phyloP scores from a whole-genome alignment of 1,140 invertebrate species.

The Penaeus indicus region DNA sequence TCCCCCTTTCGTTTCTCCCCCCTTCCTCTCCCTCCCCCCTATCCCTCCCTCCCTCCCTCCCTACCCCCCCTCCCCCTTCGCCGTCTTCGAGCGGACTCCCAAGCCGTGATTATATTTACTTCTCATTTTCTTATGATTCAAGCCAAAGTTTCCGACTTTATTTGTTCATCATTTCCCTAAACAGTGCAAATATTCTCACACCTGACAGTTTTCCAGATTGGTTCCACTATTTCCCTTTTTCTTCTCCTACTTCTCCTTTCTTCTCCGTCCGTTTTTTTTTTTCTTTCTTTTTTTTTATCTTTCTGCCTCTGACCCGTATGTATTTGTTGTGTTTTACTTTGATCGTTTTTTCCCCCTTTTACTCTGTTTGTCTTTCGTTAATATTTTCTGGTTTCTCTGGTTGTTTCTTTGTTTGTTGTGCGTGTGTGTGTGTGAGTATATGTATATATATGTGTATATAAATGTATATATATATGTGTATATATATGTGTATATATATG shows the following conservation, averaged over 20 bases:
- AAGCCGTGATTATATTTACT: slow-evolving; percentile 40
- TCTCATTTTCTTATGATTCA: slow-evolving; percentile 47
- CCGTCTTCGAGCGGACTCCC: neutral
- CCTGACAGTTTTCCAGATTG: slow-evolving; percentile 23
- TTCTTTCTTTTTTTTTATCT: neutral
- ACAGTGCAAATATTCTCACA: slow-evolving; percentile 47
- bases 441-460: too few relatives aligned
- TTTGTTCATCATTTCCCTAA: slow-evolving; percentile 50
- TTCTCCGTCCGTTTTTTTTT: neutral
- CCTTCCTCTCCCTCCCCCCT: neutral
- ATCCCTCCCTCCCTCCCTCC: neutral
- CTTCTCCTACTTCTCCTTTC: slow-evolving; percentile 7
- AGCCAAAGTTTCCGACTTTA: slow-evolving; percentile 27
- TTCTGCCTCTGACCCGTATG: neutral
- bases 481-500: too few relatives aligned
- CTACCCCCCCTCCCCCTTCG: neutral
- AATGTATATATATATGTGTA: too few relatives aligned
- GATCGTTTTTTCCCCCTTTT: neutral
- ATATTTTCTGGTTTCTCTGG: too few relatives aligned
- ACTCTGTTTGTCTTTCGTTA: too few relatives aligned
- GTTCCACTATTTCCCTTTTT: slow-evolving; percentile 6
- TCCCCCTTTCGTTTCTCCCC: neutral
- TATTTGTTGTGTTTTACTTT: too few relatives aligned
- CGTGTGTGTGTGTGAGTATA: too few relatives aligned
- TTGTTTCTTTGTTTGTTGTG: too few relatives aligned